Base-by-base conservation (phyloP, 2,888 invertebrate species). In the Patella depressa region DNA sequence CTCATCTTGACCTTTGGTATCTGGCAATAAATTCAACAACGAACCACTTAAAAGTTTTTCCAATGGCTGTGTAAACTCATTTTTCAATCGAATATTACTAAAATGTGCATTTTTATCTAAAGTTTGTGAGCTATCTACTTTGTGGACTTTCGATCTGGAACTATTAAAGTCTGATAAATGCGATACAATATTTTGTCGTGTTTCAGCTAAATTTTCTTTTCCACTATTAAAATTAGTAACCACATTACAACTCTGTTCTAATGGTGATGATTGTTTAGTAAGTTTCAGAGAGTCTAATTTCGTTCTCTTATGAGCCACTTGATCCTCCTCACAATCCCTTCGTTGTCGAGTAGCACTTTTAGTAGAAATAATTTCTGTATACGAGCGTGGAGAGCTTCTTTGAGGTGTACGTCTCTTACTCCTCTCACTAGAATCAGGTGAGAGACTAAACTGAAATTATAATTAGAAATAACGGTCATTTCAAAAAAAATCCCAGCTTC, bases 1-100 rank as follows among this genome's bases (percentile, higher is more conserved):
- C 83, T 81, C 80, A 72, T 80, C 82, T 14, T 81, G 80, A 55
- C 81, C 81, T 34, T 82, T 84, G 53, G 77, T 77, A 57, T 84
- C 84, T 71, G 83, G 79, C 9, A 83, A 71, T n/a, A 80, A 72
- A 1, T 83, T 82, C 24, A 85, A 76, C 3, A 84, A 55, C 2
- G 86, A 82, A 34, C 79, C 78, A 76, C 77, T 79, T 53, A 83
- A 79, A 45, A 85, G 77, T 54, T 84, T 83, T 70, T 86, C 85
- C 73, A 86, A 75, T 0, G 85, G 83, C 57, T 82, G 80, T 9
- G 78, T 59, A 65, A 78, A 78, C 29, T 80, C 80, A 65, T 72
- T 65, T 74, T 74, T 74, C 34, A 53, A 24, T 53, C 73, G 73
- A 15, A 34, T n/a, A 15, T 17, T 17, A 24, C 17, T 17, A 14